These are phyloP conservation scores for Euplagia quadripunctaria DNA, from an alignment of 2,888 invertebrate genomes.

Conservation along the genomic window DNA sequence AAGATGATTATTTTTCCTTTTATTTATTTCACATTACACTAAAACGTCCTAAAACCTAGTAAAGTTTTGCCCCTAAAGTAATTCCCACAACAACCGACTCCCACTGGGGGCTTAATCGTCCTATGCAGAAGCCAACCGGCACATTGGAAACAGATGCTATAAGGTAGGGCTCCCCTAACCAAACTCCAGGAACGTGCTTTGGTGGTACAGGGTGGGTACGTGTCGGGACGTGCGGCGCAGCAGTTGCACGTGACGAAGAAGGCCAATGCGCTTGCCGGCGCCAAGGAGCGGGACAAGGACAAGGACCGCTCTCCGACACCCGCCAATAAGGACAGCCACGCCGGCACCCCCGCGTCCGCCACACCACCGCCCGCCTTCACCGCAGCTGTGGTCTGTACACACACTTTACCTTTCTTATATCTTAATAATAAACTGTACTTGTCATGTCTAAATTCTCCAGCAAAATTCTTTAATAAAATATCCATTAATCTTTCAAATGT, in stretches of 20 bases:
- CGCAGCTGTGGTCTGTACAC: conserved; percentile 67
- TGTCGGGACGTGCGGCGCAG: conserved; percentile 87
- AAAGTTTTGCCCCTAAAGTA: neutral
- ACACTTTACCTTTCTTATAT: neutral
- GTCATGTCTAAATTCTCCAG: no score
- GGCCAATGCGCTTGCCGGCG: conserved; percentile 90
- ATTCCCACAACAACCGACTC: neutral
- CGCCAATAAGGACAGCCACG: conserved; percentile 54
- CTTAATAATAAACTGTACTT: no score
- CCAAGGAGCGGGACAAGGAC: conserved; percentile 89
- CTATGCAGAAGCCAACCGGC: conserved; percentile 65
- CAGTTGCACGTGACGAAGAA: conserved; percentile 92
- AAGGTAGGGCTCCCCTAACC: conserved; percentile 86
- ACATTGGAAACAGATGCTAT: conserved; percentile 77
- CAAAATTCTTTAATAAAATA: no score
- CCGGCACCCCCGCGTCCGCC: conserved; percentile 65
- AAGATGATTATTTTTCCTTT: no score
- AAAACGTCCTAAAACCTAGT: neutral
- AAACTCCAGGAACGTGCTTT: conserved; percentile 89
- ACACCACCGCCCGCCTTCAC: conserved; percentile 76
- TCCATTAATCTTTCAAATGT: neutral
- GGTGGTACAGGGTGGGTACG: conserved; percentile 90
- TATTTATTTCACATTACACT: no score
- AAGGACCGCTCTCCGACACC: conserved; percentile 76
- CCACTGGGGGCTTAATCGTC: neutral